These are phyloP conservation scores for Meleagris gallopavo DNA, from an alignment of 2,113 vertebrate species.

Conservation along the genomic window DNA sequence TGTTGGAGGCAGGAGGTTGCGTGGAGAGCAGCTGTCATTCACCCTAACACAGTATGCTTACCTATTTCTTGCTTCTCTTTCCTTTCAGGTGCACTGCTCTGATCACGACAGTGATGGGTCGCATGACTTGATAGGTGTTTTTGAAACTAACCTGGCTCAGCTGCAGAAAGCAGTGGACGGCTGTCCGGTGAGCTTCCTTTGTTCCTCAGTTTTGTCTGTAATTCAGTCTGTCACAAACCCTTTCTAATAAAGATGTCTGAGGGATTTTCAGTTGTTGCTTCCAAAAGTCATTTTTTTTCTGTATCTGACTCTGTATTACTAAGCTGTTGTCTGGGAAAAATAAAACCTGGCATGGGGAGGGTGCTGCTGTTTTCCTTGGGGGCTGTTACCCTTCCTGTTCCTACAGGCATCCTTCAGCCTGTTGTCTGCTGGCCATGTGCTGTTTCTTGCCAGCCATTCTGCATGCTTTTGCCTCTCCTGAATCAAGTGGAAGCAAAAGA, in stretches of 20 bases:
- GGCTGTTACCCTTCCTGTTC: neutral
- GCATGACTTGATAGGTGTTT: slow-evolving; percentile 91
- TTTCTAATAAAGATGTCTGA: neutral
- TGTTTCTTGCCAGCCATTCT: neutral
- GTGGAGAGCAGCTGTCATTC: slow-evolving; percentile 12
- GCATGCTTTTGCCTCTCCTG: neutral
- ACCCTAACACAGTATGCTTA: neutral
- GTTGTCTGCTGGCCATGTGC: neutral
- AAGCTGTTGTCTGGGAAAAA: neutral
- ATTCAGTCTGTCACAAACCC: neutral
- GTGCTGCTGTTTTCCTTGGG: neutral
- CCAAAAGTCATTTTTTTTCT: neutral
- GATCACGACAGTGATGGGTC: slow-evolving; percentile 90
- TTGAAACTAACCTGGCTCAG: slow-evolving; percentile 84
- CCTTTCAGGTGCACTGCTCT: slow-evolving; percentile 85
- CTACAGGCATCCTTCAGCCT: neutral
- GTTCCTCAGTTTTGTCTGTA: neutral
- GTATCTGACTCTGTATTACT: neutral
- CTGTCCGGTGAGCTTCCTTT: slow-evolving; percentile 79
- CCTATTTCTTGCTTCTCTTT: neutral
- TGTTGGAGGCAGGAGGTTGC: slow-evolving; percentile 39
- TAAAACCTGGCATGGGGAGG: neutral
- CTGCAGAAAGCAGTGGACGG: slow-evolving; percentile 79
- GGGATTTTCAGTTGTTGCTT: neutral
- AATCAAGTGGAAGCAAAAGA: neutral